A percentile compares a stretch with the other conserved stretches of the same genome.
phyloP scores from a whole-genome alignment of 2,888 invertebrate species.

The Eupelmus urozonus region DNA sequence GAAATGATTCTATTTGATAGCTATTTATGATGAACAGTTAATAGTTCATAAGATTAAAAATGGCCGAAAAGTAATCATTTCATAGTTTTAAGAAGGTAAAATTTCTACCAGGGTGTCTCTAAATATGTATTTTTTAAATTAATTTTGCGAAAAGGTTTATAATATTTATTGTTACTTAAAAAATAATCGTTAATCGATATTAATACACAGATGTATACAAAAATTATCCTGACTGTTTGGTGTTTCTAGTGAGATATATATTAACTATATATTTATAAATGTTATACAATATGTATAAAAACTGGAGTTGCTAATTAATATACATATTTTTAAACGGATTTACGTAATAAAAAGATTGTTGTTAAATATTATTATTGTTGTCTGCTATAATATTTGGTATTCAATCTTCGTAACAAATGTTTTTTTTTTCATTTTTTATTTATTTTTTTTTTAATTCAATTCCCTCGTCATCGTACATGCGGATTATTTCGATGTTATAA shows the following conservation, averaged over 20 bases:
- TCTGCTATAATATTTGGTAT: conserved; percentile 37
- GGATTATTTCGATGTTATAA: conserved; percentile 61
- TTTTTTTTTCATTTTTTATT: conserved; percentile 1
- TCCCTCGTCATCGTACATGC: conserved; percentile 31
- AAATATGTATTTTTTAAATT: no score
- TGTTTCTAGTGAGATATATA: conserved; percentile 32
- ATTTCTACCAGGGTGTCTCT: no score
- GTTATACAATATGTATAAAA: no score
- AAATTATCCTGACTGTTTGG: conserved; percentile 31
- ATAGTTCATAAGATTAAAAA: no score
- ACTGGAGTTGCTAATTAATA: no score
- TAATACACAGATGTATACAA: conserved; percentile 19
- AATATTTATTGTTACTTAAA: conserved; percentile 35
- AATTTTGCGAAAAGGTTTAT: no score
- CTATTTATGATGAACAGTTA: no score
- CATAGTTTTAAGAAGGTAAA: no score
- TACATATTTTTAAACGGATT: background rate
- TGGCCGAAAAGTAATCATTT: no score
- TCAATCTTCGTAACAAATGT: conserved; percentile 9
- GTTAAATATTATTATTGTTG: conserved; percentile 41
- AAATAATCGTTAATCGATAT: conserved; percentile 30
- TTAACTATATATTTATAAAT: no score
- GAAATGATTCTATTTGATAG: no score
- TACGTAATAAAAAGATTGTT: background rate
- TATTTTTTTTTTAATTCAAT: conserved; percentile 12